These are phyloP conservation scores for Arremon brunneinucha DNA, from an alignment of 2,797 vertebrate species.

Conservation along the genomic window DNA sequence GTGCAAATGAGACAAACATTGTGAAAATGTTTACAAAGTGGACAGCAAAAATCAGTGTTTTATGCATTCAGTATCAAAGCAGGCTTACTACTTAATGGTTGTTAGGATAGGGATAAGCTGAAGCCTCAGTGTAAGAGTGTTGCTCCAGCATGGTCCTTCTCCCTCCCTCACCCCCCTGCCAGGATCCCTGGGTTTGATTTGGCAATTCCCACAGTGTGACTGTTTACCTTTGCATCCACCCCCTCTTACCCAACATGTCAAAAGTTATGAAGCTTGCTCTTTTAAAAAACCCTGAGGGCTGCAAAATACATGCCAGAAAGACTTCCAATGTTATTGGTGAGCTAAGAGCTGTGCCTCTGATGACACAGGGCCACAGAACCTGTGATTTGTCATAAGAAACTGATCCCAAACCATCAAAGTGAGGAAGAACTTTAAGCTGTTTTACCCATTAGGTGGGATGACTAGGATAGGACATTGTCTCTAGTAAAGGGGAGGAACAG, in stretches of 20 bases:
- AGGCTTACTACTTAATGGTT: background rate
- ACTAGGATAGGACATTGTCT: background rate
- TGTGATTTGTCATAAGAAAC: background rate
- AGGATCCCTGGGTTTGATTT: conserved; percentile 2
- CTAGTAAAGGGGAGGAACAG: background rate
- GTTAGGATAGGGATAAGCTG: background rate
- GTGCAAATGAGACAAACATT: background rate
- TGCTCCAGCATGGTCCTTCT: background rate
- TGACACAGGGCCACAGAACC: background rate
- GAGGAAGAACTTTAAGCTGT: background rate
- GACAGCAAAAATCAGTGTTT: background rate
- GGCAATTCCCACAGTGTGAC: background rate
- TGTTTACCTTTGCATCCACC: conserved; percentile 52
- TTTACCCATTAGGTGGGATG: background rate
- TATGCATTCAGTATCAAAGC: background rate
- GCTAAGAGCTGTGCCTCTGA: background rate
- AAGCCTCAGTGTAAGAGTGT: background rate
- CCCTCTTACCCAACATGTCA: conserved; percentile 52
- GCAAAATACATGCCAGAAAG: background rate
- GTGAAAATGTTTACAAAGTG: background rate
- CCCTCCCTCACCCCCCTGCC: background rate
- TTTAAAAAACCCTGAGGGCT: background rate
- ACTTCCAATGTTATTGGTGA: background rate
- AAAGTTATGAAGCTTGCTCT: conserved; percentile 17
- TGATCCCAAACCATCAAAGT: background rate